Base-by-base conservation (phyloP, 37 sponge, comb jelly and placozoan genomes). In the Haliclona indistincta region DNA sequence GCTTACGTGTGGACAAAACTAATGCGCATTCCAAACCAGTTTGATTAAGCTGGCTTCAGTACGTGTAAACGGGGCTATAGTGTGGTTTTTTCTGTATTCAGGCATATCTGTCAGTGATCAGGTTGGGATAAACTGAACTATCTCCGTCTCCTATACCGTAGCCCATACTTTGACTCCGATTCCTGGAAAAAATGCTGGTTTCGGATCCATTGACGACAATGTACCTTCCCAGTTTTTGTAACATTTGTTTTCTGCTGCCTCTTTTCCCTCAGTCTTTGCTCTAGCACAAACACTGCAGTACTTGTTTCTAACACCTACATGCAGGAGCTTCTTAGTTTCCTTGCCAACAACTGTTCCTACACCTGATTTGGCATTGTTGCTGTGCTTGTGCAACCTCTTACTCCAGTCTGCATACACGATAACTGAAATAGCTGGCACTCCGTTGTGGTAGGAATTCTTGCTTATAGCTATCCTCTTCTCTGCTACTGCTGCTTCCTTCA, bases 361-460 rank as follows among this genome's bases (percentile, higher is more conserved):
- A 22, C 84, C 84, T 38, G 75, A 74, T 40, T 74, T 83, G 1
- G 84, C 84, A 68, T 78, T 85, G 60, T 85, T 78, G 25, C 54
- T 51, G 70, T 84, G 85, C 15, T 70, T 76, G 36, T 77, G 77
- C 20, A 63, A 53, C 28, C 64, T 37, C 28, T 76, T 76, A 2
- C 36, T 41, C 76, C 76, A 76, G 13, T 64, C 65, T 37, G 64
- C 64, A 76, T 76, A 43, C 5, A 60, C 64, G 4, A 63, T 51
- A 35, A 76, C 76, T 25, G 76, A 63, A 26, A 76, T 63, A 33
- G 76, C 76, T 76, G 76, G 76, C 26, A 63, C 36, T 4, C 51
- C 76, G 22, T 76, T 42, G 41, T 76, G 64, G 32, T 38, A 63
- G 3, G 26, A 41, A 20, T 51, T 51, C 3, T 29, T 43, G 13